Evolutionary conservation across 2,797 vertebrate genomes (phyloP), one percentile per base, ranked within the genome.

Genomic region (Channallabes apus): DNA sequence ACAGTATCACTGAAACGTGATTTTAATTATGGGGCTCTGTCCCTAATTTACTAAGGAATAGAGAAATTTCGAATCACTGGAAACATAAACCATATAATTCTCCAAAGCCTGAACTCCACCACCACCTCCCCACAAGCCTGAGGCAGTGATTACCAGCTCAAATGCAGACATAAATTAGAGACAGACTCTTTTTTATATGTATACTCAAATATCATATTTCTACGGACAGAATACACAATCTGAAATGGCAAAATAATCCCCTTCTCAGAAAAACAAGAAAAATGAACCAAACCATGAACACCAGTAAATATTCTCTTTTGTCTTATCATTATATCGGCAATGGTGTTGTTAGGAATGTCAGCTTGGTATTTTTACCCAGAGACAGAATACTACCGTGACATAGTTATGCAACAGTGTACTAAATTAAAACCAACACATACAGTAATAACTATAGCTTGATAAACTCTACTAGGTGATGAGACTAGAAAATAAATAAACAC

Each of bases 111-210:
- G 88, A 89, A 88, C 91, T 84, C 86, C 75, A 89, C 89, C 89
- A 89, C 86, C 86, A 82, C 87, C 90, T 93, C 91, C 91, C 93
- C 93, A 93, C 90, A 93, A 91, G 82, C 93, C 92, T 91, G 91
- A 92, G 89, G 93, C 94, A 94, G 94, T 95, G 93, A 95, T 94
- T 91, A 93, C 94, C 92, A 93, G 93, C 92, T 93, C 91, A 80
- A 83, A 85, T 88, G 92, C 91, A 93, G 92, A 92, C 91, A 93
- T 91, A 93, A 94, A 94, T 93, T 92, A 94, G 93, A 94, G 89
- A 90, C 91, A 89, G 89, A 89, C 86, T 82, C 87, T 90, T 87
- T 77, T 64, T 80, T 32, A 81, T 88, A 87, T 41, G 59, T 86
- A 83, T 82, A 80, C 80, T 84, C 78, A 62, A 41, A 88, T 83